Base-by-base conservation (phyloP, 2,888 invertebrate genomes). In the Erebia palarica region DNA sequence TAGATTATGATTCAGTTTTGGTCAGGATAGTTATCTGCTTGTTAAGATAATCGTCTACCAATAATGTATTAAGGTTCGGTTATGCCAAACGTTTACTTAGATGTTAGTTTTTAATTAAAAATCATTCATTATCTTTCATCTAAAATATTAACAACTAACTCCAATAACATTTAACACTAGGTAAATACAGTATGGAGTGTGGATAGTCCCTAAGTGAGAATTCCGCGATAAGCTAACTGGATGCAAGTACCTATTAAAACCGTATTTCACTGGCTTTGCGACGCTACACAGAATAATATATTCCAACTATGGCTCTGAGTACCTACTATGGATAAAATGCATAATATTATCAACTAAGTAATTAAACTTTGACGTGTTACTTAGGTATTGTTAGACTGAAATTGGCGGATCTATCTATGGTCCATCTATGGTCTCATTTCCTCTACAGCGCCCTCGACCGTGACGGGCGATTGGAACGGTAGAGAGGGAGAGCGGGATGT, bases 181-280 rank as follows among this genome's bases (percentile, higher is more conserved):
- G 1, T 7, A 36, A 36, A 36, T 36, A 7, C 5, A 36, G 36
- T 36, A 36, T 36, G 36, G 11, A 60, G 10, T 63, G 63, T 49
- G 47, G 1, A 49, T 49, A 14, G 47, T 49, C 63, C 49, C 63
- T 63, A 63, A 63, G 63, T 63, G 63, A 44, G 49, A 18, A 14
- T n/a, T 27, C 63, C 21, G 47, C 47, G 49, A 63, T 49, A 44
- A 49, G 63, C 63, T 63, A 21, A 63, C 47, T 63, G 63, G 63
- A 63, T 63, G 18, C 63, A 49, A 47, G 63, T 21, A n/a, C n/a
- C n/a, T n/a, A 63, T 44, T 10, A 60, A 49, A 21, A 63, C 18
- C 49, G 49, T 63, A 63, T 49, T 47, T 63, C 63, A 63, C 47
- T 49, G 49, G 63, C 63, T 63, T 49, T 49, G 63, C 47, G 49